Percentiles rank a stretch among this genome's conserved stretches.
These are phyloP conservation scores for Plutomurus gul DNA, from an alignment of 1,140 invertebrate species.

Conservation along the genomic window DNA sequence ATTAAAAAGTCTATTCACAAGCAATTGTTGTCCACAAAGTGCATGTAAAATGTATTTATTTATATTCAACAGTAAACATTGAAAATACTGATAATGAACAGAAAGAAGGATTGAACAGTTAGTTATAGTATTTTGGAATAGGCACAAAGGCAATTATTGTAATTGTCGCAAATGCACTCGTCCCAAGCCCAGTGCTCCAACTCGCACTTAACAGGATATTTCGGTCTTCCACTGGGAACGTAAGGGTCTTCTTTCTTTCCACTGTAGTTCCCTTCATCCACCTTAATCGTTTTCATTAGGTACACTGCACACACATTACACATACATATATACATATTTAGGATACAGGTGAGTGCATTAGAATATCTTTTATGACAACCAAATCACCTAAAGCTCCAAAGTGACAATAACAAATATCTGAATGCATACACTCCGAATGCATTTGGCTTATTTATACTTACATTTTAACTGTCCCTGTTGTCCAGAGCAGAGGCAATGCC, in stretches of 20 bases:
- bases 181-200: constrained; percentile 8
- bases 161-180: constrained; percentile 23
- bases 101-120: neutral
- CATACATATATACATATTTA: neutral
- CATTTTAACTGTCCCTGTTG: neutral
- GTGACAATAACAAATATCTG: no score
- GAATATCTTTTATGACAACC: neutral
- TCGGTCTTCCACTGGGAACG: neutral
- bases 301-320: neutral
- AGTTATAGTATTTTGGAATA: neutral
- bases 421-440: no score
- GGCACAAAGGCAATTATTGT: constrained; percentile 12
- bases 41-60: neutral
- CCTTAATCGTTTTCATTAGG: constrained; percentile 1
- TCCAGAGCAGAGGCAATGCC: constrained; percentile 4
- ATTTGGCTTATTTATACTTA: no score
- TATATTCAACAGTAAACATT: neutral
- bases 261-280: neutral
- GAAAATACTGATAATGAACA: neutral
- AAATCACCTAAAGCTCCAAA: no score
- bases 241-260: neutral
- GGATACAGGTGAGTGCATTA: neutral
- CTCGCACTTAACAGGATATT: neutral
- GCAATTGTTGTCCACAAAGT: no score
- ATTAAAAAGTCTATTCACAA: no score